These are phyloP conservation scores for Dufourea novaeangliae DNA, from an alignment of 1,140 invertebrate genomes.

Conservation along the genomic window DNA sequence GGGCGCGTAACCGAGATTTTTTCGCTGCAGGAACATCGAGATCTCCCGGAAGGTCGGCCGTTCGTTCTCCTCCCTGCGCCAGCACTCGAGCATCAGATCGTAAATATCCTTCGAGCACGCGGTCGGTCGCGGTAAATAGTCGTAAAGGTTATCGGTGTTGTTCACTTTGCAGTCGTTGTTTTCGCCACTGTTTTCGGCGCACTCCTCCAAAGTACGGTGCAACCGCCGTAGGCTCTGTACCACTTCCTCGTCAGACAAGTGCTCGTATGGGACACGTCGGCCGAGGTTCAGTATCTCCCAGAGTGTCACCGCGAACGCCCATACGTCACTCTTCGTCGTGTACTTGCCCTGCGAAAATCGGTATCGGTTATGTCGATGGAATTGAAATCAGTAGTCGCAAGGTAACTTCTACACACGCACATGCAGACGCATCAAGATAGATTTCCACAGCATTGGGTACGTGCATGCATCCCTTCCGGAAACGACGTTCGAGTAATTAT, in stretches of 20 bases:
- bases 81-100: conserved; percentile 95
- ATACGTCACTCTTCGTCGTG: conserved; percentile 90
- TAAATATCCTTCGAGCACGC: conserved; percentile 92
- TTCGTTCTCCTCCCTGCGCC: conserved; percentile 89
- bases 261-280: conserved; percentile 87
- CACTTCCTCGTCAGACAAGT: conserved; percentile 87
- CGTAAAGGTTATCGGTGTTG: conserved; percentile 79
- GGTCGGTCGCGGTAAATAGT: conserved; percentile 85
- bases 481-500: too few relatives aligned
- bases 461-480: too few relatives aligned
- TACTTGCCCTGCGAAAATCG: conserved; percentile 83
- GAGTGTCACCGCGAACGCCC: conserved; percentile 89
- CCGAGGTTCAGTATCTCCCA: conserved; percentile 90
- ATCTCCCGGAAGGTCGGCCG: conserved; percentile 93
- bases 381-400: neutral
- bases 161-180: conserved; percentile 49
- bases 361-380: conserved; percentile 15
- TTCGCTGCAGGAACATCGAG: conserved; percentile 92
- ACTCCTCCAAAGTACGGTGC: conserved; percentile 79
- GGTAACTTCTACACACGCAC: too few relatives aligned
- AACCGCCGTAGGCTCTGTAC: conserved; percentile 87
- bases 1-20: conserved; percentile 89
- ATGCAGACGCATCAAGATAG: too few relatives aligned
- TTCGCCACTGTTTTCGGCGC: conserved; percentile 59
- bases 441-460: too few relatives aligned